phyloP scores from a whole-genome alignment of 2,797 vertebrate species.

The Dicrostonyx torquatus region DNA sequence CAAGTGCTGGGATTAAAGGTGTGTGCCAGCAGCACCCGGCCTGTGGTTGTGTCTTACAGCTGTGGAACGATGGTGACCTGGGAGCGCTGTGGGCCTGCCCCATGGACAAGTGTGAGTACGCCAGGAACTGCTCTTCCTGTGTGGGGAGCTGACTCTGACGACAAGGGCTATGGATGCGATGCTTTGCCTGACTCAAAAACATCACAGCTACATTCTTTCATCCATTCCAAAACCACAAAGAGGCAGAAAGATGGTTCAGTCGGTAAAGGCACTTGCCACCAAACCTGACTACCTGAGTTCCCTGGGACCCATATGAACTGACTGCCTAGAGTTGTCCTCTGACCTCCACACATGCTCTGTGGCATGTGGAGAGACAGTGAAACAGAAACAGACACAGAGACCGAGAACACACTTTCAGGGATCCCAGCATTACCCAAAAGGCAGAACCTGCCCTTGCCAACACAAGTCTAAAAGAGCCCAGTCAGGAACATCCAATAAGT shows the following conservation, averaged over 20 bases:
- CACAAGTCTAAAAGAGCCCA: neutral
- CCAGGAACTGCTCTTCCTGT: neutral
- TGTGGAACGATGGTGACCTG: slow-evolving; percentile 76
- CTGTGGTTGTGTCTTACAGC: slow-evolving; percentile 70
- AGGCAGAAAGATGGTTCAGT: neutral
- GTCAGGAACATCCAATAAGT: neutral
- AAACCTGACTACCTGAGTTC: neutral
- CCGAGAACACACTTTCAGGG: neutral
- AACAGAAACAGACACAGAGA: neutral
- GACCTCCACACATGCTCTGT: neutral
- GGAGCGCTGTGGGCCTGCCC: slow-evolving; percentile 84
- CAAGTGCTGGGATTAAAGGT: no score
- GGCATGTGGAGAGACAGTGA: no score
- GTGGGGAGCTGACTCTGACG: neutral
- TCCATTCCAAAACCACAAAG: slow-evolving; percentile 12
- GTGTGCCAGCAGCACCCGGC: no score
- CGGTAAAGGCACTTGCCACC: neutral
- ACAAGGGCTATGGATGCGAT: neutral
- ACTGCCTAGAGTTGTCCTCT: neutral
- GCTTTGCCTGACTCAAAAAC: neutral
- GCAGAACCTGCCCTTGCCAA: neutral
- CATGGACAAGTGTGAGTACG: slow-evolving; percentile 87
- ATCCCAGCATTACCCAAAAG: neutral
- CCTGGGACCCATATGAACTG: neutral
- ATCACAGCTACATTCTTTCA: slow-evolving; percentile 24